Evolutionary conservation across 1,140 invertebrate species (phyloP), one percentile per base, ranked within the genome.

Genomic region (Aplysia californica): DNA sequence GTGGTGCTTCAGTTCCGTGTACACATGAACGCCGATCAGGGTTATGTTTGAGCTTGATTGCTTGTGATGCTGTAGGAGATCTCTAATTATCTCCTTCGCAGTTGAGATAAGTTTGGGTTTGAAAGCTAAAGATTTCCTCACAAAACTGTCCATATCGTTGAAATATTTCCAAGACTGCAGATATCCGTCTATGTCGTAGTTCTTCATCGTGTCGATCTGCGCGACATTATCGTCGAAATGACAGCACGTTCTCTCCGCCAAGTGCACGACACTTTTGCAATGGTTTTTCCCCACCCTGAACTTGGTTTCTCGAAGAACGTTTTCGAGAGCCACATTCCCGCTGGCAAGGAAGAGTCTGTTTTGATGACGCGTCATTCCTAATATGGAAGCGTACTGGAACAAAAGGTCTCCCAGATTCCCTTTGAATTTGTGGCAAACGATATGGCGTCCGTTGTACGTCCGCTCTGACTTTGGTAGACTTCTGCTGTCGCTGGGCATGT

Each of bases 151-250:
- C 23, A 79, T 58, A 15, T 80, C 50, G 15, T 77, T 73, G 55
- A 83, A 86, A 67, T 86, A 86, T 56, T 79, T 80, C 83, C 83
- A 85, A 1, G 81, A 83, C 64, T 85, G 79, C 26, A 85, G 80
- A 65, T 83, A 83, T 0, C 75, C 68, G 36, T 65, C 66, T 0
- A 85, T 59, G 21, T 65, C 68, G 50, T 72, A 72, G 38, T 81
- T 77, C 21, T 71, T 69, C 15, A 66, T 38, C 0, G 26, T 41
- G n/a, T 78, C 41, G 36, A 84, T 29, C 15, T 79, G 73, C 21
- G 65, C 50, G 29, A 86, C 23, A 0, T 73, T 36, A 0, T 71
- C 59, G 26, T 83, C 81, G 35, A 73, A 83, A 10, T 71, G 76
- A 74, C 82, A 80, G 39, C 73, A 71, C 36, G 50, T 33, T 1